phyloP scores from a whole-genome alignment of 2,888 invertebrate species.

The Sisyra nigra region DNA sequence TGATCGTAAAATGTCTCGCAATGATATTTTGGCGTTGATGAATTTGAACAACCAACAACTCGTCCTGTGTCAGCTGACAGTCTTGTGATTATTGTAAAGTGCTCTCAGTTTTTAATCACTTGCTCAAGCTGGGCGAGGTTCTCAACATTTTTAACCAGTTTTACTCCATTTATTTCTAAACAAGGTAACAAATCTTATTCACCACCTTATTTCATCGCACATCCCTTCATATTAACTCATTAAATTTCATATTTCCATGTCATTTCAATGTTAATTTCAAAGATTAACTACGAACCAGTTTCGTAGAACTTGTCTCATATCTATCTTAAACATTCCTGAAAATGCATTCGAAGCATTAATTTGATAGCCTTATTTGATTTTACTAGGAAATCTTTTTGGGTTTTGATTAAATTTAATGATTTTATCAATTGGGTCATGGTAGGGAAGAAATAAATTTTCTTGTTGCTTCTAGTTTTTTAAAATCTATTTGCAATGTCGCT shows the following conservation, averaged over 20 bases:
- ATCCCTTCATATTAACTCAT: no score
- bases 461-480: conserved; percentile 1
- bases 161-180: no score
- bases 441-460: not conserved
- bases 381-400: no score
- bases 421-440: no score
- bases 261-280: no score
- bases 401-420: no score
- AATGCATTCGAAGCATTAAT: not conserved
- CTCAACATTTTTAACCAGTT: not conserved
- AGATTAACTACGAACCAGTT: no score
- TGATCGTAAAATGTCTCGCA: not conserved
- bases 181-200: no score
- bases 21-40: not conserved
- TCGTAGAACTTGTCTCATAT: no score
- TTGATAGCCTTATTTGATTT: not conserved
- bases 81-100: conserved; percentile 21
- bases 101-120: conserved; percentile 4
- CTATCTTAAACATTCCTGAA: not conserved
- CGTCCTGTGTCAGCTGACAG: conserved; percentile 22
- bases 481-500: conserved; percentile 43
- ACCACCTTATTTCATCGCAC: no score
- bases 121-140: conserved; percentile 3
- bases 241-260: no score
- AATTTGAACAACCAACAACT: no score